phyloP scores from a whole-genome alignment of 2,888 invertebrate species.

The Agonopterix heracliana region DNA sequence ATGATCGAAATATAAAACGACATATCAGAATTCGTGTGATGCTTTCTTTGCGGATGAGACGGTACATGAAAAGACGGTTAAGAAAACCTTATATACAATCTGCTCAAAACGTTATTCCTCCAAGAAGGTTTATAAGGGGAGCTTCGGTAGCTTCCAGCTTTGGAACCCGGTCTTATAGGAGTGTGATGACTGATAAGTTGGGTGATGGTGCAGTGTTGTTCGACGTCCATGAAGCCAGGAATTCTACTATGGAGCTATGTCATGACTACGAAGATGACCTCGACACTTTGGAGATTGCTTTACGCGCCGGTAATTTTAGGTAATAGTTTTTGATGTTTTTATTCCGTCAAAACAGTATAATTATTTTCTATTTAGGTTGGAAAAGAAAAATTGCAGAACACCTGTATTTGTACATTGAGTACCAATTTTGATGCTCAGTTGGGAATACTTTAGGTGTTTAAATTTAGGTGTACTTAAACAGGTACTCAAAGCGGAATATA shows the following conservation, averaged over 20 bases:
- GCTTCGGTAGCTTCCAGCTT: slow-evolving; percentile 54
- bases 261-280: slow-evolving; percentile 66
- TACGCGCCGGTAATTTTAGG: slow-evolving; percentile 74
- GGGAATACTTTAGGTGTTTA: too few species aligned
- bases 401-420: too few species aligned
- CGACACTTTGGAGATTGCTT: slow-evolving; percentile 65
- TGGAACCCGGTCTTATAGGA: slow-evolving; percentile 59
- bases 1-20: slow-evolving; percentile 77
- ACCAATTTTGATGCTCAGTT: too few species aligned
- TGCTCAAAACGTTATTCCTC: slow-evolving; percentile 47
- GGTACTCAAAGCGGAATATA: too few species aligned
- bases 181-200: slow-evolving; percentile 59
- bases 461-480: too few species aligned
- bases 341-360: slow-evolving; percentile 4
- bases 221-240: slow-evolving; percentile 67
- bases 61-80: slow-evolving; percentile 62
- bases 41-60: slow-evolving; percentile 79
- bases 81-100: slow-evolving; percentile 35
- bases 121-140: slow-evolving; percentile 52
- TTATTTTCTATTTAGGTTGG: too few species aligned
- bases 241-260: slow-evolving; percentile 62
- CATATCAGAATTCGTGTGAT: slow-evolving; percentile 81
- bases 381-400: too few species aligned
- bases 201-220: slow-evolving; percentile 63
- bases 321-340: slow-evolving; percentile 28